Evolutionary conservation across 2,113 vertebrate genomes (phyloP).

Genomic region (Perca fluviatilis): DNA sequence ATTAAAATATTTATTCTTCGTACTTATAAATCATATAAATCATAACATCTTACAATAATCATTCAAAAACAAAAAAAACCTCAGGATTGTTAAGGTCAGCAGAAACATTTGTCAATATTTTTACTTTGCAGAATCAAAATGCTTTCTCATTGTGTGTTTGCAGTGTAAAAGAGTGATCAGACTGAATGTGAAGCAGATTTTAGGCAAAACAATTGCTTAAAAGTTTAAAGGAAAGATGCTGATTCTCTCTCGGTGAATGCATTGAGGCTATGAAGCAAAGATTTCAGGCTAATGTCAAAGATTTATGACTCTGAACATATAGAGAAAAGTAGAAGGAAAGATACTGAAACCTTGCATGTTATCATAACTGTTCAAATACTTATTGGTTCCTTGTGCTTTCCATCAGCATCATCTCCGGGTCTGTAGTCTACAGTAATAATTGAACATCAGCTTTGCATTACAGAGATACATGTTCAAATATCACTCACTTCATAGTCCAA

Average conservation of each 20-base stretch:
- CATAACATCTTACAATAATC: neutral
- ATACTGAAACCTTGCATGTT: neutral
- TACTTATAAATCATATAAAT: neutral
- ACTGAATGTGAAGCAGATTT: neutral
- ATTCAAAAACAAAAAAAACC: neutral
- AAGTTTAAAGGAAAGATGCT: neutral
- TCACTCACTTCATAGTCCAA: neutral
- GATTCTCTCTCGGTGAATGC: neutral
- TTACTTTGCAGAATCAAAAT: neutral
- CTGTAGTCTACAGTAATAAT: neutral
- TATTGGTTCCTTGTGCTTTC: neutral
- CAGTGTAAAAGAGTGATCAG: neutral
- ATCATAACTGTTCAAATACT: neutral
- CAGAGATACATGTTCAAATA: neutral
- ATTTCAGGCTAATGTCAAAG: neutral
- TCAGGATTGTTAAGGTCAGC: neutral
- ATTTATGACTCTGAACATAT: neutral
- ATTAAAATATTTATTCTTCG: neutral
- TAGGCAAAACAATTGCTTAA: neutral
- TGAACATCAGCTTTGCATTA: too few relatives aligned
- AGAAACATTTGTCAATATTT: neutral
- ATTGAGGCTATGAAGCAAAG: neutral
- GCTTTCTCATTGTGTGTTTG: neutral
- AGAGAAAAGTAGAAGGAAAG: neutral
- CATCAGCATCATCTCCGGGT: neutral